phyloP scores from a whole-genome alignment of 2,797 vertebrate genomes.

The Nyctalus aviator region DNA sequence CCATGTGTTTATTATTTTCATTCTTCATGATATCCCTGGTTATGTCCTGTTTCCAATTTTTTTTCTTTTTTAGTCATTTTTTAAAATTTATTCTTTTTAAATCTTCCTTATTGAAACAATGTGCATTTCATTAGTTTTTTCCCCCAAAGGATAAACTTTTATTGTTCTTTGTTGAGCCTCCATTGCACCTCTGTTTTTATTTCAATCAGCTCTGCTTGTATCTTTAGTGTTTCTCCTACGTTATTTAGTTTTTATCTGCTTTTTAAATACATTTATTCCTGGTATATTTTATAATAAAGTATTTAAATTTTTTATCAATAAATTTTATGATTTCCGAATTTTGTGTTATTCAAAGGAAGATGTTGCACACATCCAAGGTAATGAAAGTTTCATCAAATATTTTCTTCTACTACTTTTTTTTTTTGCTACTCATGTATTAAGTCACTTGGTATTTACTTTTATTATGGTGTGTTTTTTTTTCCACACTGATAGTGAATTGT shows the following conservation, averaged over 20 bases:
- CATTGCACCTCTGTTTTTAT: neutral
- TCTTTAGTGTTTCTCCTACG: neutral
- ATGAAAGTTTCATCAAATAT: neutral
- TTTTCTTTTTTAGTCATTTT: neutral
- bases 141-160: neutral
- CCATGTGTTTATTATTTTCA: neutral
- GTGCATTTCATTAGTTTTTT: neutral
- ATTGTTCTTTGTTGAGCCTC: neutral
- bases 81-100: no score
- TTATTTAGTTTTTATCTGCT: neutral
- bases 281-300: neutral
- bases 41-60: neutral
- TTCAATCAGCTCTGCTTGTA: neutral
- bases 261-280: neutral
- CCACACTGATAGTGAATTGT: neutral
- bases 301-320: neutral
- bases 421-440: neutral
- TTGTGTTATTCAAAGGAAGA: neutral
- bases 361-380: neutral
- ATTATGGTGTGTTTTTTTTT: neutral
- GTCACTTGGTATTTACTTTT: neutral
- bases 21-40: neutral
- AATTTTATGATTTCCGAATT: neutral
- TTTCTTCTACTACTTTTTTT: neutral
- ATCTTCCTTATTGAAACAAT: neutral